A percentile compares a stretch with the other conserved stretches of the same genome.
These are phyloP conservation scores for Scylla paramamosain DNA, from an alignment of 1,140 invertebrate genomes.

Conservation along the genomic window DNA sequence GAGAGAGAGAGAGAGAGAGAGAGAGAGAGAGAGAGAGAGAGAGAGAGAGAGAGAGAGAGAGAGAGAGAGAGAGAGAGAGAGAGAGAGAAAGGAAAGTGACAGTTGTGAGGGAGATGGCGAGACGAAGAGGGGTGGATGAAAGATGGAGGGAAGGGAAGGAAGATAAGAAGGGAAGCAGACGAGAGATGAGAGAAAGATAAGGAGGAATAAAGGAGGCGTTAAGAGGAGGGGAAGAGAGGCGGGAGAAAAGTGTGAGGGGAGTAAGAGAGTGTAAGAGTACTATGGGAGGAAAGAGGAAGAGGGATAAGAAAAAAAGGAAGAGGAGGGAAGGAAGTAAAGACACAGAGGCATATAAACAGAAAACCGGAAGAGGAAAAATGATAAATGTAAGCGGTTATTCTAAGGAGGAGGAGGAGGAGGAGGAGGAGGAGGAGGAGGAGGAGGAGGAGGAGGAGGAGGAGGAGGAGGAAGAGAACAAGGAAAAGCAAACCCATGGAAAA, in stretches of 20 bases:
- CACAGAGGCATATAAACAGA: not conserved
- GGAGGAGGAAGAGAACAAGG: too few relatives aligned
- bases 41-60: not conserved
- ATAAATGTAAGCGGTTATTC: too few relatives aligned
- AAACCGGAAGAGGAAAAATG: too few relatives aligned
- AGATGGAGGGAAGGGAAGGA: not conserved
- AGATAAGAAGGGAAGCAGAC: not conserved
- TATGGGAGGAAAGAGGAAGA: too few relatives aligned
- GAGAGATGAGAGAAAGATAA: too few relatives aligned
- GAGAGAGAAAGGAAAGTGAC: not conserved
- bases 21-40: constrained; percentile 8
- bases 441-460: too few relatives aligned
- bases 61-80: not conserved
- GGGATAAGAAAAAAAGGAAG: not conserved
- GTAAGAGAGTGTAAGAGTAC: not conserved
- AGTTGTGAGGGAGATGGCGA: not conserved
- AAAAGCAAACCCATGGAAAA: too few relatives aligned
- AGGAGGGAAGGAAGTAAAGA: not conserved
- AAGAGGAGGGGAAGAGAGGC: not conserved
- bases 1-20: constrained; percentile 6
- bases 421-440: too few relatives aligned
- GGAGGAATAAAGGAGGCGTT: too few relatives aligned
- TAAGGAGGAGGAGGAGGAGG: too few relatives aligned
- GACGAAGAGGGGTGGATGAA: not conserved
- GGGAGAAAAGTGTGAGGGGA: not conserved